These are phyloP conservation scores for Drosophila yakuba DNA, from an alignment of 1,140 invertebrate species.

Conservation along the genomic window DNA sequence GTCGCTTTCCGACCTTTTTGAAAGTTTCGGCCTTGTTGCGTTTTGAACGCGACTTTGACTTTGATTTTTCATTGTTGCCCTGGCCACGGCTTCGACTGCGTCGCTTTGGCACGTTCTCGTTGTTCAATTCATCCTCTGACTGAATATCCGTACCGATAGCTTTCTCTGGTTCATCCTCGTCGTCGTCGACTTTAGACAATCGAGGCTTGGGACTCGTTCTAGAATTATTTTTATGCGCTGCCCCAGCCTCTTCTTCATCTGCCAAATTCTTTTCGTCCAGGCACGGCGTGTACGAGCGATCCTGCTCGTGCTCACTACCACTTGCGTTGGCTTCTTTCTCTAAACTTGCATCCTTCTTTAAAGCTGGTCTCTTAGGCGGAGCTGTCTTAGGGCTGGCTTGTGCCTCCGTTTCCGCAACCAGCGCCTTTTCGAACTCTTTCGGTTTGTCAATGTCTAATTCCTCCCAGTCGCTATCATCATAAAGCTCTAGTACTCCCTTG, in stretches of 20 bases:
- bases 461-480: constrained; percentile 85
- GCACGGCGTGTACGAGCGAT: constrained; percentile 88
- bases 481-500: constrained; percentile 80
- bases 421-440: constrained; percentile 72
- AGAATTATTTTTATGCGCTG: constrained; percentile 3
- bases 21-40: constrained; percentile 86
- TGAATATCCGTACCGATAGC: constrained; percentile 90
- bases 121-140: constrained; percentile 88
- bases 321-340: constrained; percentile 12
- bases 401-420: constrained; percentile 16
- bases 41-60: constrained; percentile 62
- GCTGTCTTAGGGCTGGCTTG: constrained; percentile 4
- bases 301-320: constrained; percentile 64
- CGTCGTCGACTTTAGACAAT: constrained; percentile 16
- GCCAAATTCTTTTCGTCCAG: constrained; percentile 86
- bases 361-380: constrained; percentile 2
- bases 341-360: constrained; percentile 3
- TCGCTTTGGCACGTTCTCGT: constrained; percentile 63
- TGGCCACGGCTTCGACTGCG: constrained; percentile 44
- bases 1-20: constrained; percentile 92
- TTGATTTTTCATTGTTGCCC: constrained; percentile 12
- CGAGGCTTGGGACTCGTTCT: constrained; percentile 11
- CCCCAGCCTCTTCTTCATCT: constrained; percentile 25
- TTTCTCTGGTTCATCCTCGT: constrained; percentile 75
- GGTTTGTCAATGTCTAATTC: constrained; percentile 79